Evolutionary conservation across 2,888 invertebrate species (phyloP), one percentile per base, ranked within the genome.

Genomic region (Nomada flava): DNA sequence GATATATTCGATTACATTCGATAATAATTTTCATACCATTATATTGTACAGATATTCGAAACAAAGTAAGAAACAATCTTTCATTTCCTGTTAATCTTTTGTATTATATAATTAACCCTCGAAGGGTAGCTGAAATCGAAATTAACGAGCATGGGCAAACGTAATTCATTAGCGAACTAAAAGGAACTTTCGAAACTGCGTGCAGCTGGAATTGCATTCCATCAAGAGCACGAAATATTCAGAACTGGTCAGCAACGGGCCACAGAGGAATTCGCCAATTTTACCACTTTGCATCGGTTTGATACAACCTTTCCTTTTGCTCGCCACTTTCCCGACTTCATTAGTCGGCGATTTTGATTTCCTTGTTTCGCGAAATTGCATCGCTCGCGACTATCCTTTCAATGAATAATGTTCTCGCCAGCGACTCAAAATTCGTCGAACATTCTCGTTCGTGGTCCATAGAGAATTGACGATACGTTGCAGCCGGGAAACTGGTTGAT

Each of bases 141-240:
- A 53, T 68, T 68, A 71, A 63, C 64, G 62, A 47, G 44, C 62
- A 10, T 20, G 63, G n/a, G 64, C 36, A 52, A 69, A 53, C 36
- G 57, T 71, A 64, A 63, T 65, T 76, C 63, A 71, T 79, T 76
- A 80, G 65, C 76, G 72, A 73, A 72, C 72, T 76, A 69, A 82
- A 70, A 23, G 7, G n/a, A 81, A 84, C 53, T 84, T 85, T 69
- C 60, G 18, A 5, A 57, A 52, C 75, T 76, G 77, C 67, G 63
- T 71, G 74, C 44, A 53, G 29, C 59, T 11, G n/a, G 2, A 69
- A 55, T 64, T 60, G 71, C 69, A 69, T 84, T 70, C 76, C 79
- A 79, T 80, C 73, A 53, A 47, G 65, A 20, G 53, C 55, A 50
- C 59, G 72, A 84, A 84, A 82, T 85, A 82, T 84, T 75, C 73